A percentile compares a stretch with the other conserved stretches of the same genome.
phyloP scores from a whole-genome alignment of 2,113 vertebrate species.

The Sinocyclocheilus anophthalmus region DNA sequence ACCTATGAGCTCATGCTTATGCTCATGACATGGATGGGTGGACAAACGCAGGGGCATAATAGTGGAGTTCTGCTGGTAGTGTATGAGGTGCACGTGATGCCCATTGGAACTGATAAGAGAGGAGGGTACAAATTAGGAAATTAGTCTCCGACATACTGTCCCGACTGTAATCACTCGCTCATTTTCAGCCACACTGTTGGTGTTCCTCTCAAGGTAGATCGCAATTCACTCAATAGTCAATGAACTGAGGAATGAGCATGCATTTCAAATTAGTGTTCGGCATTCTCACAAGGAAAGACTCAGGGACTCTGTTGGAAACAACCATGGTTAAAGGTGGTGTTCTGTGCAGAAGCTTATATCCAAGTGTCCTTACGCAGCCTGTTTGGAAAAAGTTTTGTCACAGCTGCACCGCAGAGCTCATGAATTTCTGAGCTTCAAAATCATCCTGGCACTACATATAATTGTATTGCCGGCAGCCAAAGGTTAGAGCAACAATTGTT shows the following conservation, averaged over 20 bases:
- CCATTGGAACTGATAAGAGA: constrained; percentile 5
- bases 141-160: background rate
- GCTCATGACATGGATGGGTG: background rate
- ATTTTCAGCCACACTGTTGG: background rate
- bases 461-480: constrained; percentile 43
- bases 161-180: background rate
- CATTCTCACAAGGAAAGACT: constrained; percentile 15
- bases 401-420: constrained; percentile 28
- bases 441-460: constrained; percentile 39
- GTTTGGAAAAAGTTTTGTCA: constrained; percentile 44
- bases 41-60: background rate
- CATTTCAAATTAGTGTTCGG: background rate
- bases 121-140: constrained; percentile 17
- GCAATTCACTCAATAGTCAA: background rate
- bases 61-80: too few species aligned
- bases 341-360: constrained; percentile 29
- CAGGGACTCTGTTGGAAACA: background rate
- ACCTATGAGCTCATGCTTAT: background rate
- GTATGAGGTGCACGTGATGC: background rate
- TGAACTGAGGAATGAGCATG: background rate
- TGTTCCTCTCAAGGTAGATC: background rate
- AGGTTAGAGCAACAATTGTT: constrained; percentile 26
- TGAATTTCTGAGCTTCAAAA: constrained; percentile 32
- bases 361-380: constrained; percentile 15
- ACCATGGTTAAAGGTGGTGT: constrained; percentile 6